phyloP scores from a whole-genome alignment of 2,797 vertebrate species.

The Pelodytes ibericus region DNA sequence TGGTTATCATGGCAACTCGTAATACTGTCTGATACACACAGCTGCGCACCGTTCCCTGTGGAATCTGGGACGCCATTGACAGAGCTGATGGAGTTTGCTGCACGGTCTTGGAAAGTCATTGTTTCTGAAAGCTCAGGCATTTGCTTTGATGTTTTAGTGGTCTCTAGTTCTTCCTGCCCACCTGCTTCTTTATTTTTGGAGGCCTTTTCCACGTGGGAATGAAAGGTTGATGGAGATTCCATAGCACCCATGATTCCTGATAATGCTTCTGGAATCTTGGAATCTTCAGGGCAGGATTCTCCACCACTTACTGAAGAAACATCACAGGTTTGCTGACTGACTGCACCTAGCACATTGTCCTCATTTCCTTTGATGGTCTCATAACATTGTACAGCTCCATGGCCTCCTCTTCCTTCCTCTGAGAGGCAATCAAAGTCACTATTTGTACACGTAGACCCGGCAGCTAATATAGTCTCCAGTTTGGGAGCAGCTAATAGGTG shows the following conservation, averaged over 20 bases:
- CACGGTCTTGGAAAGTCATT: background rate
- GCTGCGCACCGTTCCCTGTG: background rate
- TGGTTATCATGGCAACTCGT: background rate
- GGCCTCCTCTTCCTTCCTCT: background rate
- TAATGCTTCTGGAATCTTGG: background rate
- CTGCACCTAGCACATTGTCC: background rate
- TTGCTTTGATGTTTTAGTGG: background rate
- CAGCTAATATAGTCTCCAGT: background rate
- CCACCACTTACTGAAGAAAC: no score
- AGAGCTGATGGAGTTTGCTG: background rate
- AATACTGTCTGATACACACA: background rate
- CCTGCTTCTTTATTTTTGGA: background rate
- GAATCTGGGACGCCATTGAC: background rate
- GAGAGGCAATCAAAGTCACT: background rate
- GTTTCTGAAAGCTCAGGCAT: background rate
- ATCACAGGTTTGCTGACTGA: no score
- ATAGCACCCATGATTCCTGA: background rate
- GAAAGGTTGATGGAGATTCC: background rate
- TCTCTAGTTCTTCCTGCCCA: background rate
- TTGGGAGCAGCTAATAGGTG: background rate
- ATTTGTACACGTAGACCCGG: background rate
- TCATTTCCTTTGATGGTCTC: background rate
- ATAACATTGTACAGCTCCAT: background rate
- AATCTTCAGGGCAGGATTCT: background rate
- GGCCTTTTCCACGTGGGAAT: background rate